Evolutionary conservation across 2,113 vertebrate genomes (phyloP), one percentile per base, ranked within the genome.

Genomic region (Corythornis vintsioides): DNA sequence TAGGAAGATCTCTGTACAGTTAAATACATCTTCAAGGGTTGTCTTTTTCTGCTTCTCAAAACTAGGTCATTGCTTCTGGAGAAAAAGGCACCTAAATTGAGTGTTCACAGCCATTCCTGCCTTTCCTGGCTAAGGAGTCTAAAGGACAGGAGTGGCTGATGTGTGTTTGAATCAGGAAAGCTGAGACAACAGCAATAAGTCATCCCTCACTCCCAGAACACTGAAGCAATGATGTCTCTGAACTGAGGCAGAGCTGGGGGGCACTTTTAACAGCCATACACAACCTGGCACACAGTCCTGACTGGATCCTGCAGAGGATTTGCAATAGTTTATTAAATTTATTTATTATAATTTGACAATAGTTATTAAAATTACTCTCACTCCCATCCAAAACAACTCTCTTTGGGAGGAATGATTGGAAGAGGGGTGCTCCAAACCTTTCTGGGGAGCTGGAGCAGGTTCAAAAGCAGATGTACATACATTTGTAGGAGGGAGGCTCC

Each of bases 401-500:
- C 18, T 25, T 56, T 3, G 6, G 33, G 28, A 10, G 28, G 16
- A 40, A 8, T 6, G 47, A 4, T 3, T 19, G 7, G 6, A 24
- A 35, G 43, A 55, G 31, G 18, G 26, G 33, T 15, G 31, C 55
- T 65, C 21, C 11, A 14, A 42, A 47, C 52, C 42, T 11, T 1
- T 0, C 0, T 31, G 47, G 21, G 40, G 31, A 64, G 31, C 25
- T 60, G 48, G 10, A 33, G 38, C 48, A 64, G 25, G 19, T 60
- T 82, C 71, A 67, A 43, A 65, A 86, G 56, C 42, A 71, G 21
- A 31, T 12, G 6, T 45, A 77, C 16, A 5, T 64, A 13, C 28
- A 53, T 43, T 67, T 52, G 18, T 14, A 42, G 3, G n/a, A 64
- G 29, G 0, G 0, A 38, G 45, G 64, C 22, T 43, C 57, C 25